Conservation (phyloP, 2,888 invertebrate genomes). For the Philereme vetulata region DNA sequence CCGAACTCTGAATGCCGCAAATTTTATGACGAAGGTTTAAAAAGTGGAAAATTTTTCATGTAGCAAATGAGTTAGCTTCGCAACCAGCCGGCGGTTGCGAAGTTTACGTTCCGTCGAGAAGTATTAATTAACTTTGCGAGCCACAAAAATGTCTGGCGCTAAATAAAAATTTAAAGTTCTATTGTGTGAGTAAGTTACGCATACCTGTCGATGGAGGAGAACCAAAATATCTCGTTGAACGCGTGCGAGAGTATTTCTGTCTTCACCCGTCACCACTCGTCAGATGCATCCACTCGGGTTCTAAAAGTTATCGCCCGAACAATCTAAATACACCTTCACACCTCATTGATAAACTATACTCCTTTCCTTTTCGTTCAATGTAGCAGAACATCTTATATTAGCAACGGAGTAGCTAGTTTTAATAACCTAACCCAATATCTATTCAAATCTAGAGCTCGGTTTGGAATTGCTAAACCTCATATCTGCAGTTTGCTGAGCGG, state of each 20-base stretch:
- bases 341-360: conserved; percentile 19
- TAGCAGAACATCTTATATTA: conserved; percentile 1
- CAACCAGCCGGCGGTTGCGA: conserved; percentile 30
- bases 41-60: conserved; percentile 17
- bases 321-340: conserved; percentile 28
- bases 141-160: conserved; percentile 42
- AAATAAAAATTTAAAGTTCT: conserved; percentile 43
- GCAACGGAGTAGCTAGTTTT: neutral
- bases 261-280: conserved; percentile 40
- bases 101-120: conserved; percentile 32
- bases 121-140: conserved; percentile 34
- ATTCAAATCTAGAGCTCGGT: conserved; percentile 18
- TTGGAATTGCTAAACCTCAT: conserved; percentile 18
- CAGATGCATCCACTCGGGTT: conserved; percentile 37
- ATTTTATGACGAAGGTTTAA: conserved; percentile 23
- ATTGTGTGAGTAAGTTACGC: conserved; percentile 48
- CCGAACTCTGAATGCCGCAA: conserved; percentile 18
- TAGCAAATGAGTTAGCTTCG: conserved; percentile 26
- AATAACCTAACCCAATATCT: conserved; percentile 8
- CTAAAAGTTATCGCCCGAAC: conserved; percentile 32
- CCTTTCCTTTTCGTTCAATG: conserved; percentile 1
- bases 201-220: conserved; percentile 68
- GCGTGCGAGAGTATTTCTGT: conserved; percentile 59
- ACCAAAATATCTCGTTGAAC: conserved; percentile 61
- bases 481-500: conserved; percentile 19